These are phyloP conservation scores for Nicator chloris DNA, from an alignment of 2,113 vertebrate genomes.

Conservation along the genomic window DNA sequence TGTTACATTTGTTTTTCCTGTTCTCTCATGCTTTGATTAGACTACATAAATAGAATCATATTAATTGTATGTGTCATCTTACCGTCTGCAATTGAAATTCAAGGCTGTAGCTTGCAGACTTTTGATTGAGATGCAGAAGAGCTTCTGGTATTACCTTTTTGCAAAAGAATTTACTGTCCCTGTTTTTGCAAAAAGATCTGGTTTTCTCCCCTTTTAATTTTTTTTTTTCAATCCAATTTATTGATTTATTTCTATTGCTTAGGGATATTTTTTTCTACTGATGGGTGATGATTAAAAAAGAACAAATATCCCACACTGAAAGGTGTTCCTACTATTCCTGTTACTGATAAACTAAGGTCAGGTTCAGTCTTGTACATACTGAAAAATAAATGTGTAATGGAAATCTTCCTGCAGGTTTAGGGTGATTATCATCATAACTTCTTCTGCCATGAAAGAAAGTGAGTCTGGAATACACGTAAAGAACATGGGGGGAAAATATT, in stretches of 20 bases:
- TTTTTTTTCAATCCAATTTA: background rate
- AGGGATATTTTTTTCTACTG: background rate
- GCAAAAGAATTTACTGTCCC: background rate
- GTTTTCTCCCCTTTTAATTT: background rate
- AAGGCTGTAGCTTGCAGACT: background rate
- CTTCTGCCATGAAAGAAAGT: background rate
- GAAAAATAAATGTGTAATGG: background rate
- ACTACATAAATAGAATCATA: background rate
- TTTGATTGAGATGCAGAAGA: conserved; percentile 9
- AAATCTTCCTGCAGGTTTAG: background rate
- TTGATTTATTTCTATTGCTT: background rate
- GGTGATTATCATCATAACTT: background rate
- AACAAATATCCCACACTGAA: background rate
- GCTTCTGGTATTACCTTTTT: background rate
- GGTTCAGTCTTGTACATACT: background rate
- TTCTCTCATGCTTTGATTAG: conserved; percentile 5
- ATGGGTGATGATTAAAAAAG: background rate
- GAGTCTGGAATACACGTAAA: background rate
- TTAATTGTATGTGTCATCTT: conserved; percentile 13
- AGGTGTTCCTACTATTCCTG: background rate
- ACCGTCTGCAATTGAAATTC: background rate
- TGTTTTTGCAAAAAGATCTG: background rate
- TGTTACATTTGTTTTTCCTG: background rate
- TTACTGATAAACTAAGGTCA: background rate
- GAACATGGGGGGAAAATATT: background rate